Base-by-base conservation (phyloP, 2,113 vertebrate species). In the Channa maculata region DNA sequence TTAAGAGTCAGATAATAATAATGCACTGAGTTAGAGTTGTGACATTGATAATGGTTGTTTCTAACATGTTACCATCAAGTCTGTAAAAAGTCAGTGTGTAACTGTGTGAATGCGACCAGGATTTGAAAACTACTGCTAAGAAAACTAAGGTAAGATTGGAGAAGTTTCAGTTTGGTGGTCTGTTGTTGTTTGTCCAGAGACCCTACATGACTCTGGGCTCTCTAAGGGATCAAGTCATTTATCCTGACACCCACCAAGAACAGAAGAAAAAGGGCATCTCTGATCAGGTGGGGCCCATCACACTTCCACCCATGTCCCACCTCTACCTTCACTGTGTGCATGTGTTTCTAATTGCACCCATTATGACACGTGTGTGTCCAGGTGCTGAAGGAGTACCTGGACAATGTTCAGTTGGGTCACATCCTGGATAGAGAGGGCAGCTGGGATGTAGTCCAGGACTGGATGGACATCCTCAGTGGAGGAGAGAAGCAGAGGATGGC, bases 401-500 rank as follows among this genome's bases (percentile, higher is more conserved):
- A 97, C 86, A 98, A 99, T 6, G 98, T 99, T 46, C 98, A 99
- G 77, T 80, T 99, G 84, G 96, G 97, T 52, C 97, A 96, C 48
- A 98, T 99, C 84, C 89, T 99, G 80, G 97, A 97, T 9, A 91
- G 98, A 62, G 98, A 99, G 92, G 96, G 96, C 63, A 95, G 93
- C 77, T 99, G 98, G 98, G 96, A 99, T 41, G 90, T 91, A 1
- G 91, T 98, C 86, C 97, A 99, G 92, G 98, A 99, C 53, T 99
- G 98, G 98, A 99, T 99, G 97, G 98, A 99, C 66, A 98, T 99
- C 0, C 97, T 99, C 86, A 99, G 98, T 55, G 98, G 98, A 80
- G 98, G 98, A 91, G 98, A 99, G 49, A 99, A 99, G 82, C 98
- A 99, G 85, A 96, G 98, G 80, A 98, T 99, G 98, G 98, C 98